phyloP scores from a whole-genome alignment of 1,140 invertebrate species.

The Trichoplusia ni region DNA sequence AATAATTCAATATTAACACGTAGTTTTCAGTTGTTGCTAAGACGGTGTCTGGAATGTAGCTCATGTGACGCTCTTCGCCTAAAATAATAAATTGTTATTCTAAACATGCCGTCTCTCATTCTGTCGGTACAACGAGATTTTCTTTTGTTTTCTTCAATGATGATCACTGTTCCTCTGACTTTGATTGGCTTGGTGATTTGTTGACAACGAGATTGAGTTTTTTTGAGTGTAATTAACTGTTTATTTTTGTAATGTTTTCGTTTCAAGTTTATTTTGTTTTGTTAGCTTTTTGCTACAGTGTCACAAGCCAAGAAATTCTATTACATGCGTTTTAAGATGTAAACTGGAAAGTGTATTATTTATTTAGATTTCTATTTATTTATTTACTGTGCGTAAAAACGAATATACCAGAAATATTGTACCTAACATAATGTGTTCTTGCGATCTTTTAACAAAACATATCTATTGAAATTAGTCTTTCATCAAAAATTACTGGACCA shows the following conservation, averaged over 20 bases:
- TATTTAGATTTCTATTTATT: too few species aligned
- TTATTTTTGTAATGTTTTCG: background rate
- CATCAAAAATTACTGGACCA: too few species aligned
- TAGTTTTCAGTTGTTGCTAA: slow-evolving; percentile 42
- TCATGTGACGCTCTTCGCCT: slow-evolving; percentile 43
- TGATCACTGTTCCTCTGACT: slow-evolving; percentile 2
- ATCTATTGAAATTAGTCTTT: too few species aligned
- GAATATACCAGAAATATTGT: too few species aligned
- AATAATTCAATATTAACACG: slow-evolving; percentile 42
- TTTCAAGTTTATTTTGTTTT: background rate
- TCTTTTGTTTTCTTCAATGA: slow-evolving; percentile 12
- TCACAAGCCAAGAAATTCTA: too few species aligned
- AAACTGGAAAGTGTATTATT: too few species aligned
- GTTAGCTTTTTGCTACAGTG: too few species aligned
- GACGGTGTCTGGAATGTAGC: slow-evolving; percentile 44
- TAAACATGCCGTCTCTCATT: slow-evolving; percentile 41
- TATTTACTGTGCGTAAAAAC: too few species aligned
- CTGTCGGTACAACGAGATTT: slow-evolving; percentile 24
- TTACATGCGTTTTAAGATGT: too few species aligned
- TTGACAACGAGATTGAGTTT: background rate
- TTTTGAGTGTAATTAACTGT: background rate
- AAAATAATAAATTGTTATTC: slow-evolving; percentile 49
- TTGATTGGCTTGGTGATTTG: background rate
- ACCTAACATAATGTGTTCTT: too few species aligned
- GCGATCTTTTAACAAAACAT: too few species aligned